Base-by-base conservation (phyloP, 2,797 vertebrate species). In the Darevskia mixta region DNA sequence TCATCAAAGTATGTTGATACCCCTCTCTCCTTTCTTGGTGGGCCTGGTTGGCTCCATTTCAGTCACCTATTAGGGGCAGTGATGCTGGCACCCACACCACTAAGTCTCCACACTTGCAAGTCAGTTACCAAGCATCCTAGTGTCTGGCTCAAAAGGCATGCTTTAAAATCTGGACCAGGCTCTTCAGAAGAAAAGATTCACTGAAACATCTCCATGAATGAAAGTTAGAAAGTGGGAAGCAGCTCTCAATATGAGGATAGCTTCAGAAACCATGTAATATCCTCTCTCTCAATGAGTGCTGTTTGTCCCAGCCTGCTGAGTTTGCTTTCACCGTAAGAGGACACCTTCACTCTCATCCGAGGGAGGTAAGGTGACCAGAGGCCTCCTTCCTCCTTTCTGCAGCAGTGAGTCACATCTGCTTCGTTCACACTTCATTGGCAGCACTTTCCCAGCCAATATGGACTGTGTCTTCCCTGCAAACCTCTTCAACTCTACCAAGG, bases 391-490 rank as follows among this genome's bases (percentile, higher is more conserved):
- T 41, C 41, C 43, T 25, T 58, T 29, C 4, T 15, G 84, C 43
- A 45, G 66, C 18, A 32, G 41, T 10, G 17, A 73, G 92, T 20
- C 69, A 87, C 86, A 88, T 71, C 75, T 88, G 55, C 67, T 38
- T 15, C 1, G 7, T 69, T 90, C 64, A 43, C 73, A 9, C 55
- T 79, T 76, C 32, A 38, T 86, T 17, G 32, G 79, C 4, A 43
- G 76, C 0, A 0, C 0, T 77, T 58, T 78, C 7, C 20, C 82
- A 73, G 23, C 41, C 45, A 29, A 18, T 20, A 64, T 32, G 64
- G 41, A 45, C 38, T 0, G 8, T 8, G 0, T 0, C 32, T 3
- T 23, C 17, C 13, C 38, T 32, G 0, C 0, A 9, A 38, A 81
- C 85, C 61, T 71, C 35, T 8, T 43, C 27, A 5, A 10, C 32